Evolutionary conservation across 2,797 vertebrate species (phyloP), one percentile per base, ranked within the genome.

Genomic region (Danio tinwini): DNA sequence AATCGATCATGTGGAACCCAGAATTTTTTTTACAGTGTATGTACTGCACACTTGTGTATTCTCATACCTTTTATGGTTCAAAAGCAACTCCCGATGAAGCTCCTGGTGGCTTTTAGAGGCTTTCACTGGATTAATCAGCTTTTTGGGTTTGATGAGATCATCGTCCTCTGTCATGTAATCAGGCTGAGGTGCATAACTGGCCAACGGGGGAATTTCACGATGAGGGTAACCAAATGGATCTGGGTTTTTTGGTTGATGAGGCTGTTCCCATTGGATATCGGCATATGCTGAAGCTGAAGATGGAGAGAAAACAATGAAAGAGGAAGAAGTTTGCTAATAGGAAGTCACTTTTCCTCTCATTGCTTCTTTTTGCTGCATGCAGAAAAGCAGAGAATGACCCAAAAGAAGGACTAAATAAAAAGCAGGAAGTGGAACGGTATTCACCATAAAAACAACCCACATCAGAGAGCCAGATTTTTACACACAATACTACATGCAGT

Each of bases 101-200:
- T 99, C 96, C 85, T 98, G 96, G 89, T 99, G 98, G 84, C 94
- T 98, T 86, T 95, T 95, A 0, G 98, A 99, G 29, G 95, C 93
- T 93, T 96, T 98, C 63, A 99, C 95, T 0, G 98, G 98, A 90
- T 98, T 98, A 85, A 94, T 83, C 65, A 99, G 94, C 83, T 98
- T 98, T 91, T 95, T 98, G 85, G 98, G 98, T 83, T 96, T 97
- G 92, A 99, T 98, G 85, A 98, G 95, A 82, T 98, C 96, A 0
- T 95, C 88, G 10, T 95, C 95, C 79, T 91, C 91, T 16, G 96
- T 94, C 83, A 90, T 87, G 86, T 97, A 95, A 88, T 97, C 96
- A 0, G 95, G 95, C 76, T 92, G 93, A 55, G 95, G 91, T 89
- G 94, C 91, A 42, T 94, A 90, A 86, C 82, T 40, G 88, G 87